Conservation (phyloP, 2,113 vertebrate species). For the Mungos mungo region DNA sequence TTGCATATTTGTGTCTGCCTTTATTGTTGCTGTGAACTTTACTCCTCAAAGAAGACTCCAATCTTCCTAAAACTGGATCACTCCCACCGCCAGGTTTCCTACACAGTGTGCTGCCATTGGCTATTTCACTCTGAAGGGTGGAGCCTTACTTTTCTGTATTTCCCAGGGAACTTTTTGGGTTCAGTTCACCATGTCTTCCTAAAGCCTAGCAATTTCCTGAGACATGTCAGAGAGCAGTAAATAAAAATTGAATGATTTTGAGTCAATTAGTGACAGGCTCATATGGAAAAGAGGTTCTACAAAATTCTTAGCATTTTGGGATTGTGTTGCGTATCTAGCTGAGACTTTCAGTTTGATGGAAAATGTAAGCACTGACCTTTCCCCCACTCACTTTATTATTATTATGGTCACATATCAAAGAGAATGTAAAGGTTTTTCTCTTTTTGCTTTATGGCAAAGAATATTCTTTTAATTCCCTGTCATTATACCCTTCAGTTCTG, state of each 20-base stretch:
- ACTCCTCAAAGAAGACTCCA: neutral
- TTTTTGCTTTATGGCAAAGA: constrained; percentile 18
- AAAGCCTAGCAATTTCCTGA: neutral
- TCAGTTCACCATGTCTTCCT: neutral
- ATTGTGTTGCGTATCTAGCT: neutral
- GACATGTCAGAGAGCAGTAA: neutral
- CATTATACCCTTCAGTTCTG: neutral
- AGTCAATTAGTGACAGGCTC: neutral
- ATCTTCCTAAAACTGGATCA: neutral
- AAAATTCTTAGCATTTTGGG: neutral
- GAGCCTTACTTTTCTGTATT: neutral
- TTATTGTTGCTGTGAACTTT: neutral
- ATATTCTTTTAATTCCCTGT: neutral
- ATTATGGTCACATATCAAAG: neutral
- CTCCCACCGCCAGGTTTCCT: accelerated
- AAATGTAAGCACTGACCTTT: neutral
- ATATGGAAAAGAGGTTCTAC: neutral
- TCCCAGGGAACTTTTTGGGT: neutral
- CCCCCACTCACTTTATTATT: neutral
- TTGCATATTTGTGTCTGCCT: neutral
- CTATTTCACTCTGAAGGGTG: neutral
- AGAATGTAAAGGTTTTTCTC: neutral
- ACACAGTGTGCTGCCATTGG: accelerated
- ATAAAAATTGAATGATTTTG: neutral
- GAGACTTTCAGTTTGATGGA: neutral